phyloP scores from a whole-genome alignment of 2,888 invertebrate species.

The Epinotia ramella region DNA sequence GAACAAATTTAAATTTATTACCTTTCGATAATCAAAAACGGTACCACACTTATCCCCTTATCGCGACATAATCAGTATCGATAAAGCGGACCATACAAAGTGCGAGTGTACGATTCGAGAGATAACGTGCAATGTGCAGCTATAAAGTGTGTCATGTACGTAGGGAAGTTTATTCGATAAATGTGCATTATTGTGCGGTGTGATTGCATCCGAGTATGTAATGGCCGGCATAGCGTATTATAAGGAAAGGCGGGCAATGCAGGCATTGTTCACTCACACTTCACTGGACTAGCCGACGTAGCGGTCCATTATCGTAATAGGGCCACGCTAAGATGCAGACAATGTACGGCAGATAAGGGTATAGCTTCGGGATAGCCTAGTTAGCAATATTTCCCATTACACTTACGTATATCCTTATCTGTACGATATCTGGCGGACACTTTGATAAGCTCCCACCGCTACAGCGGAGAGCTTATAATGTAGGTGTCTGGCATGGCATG shows the following conservation, averaged over 20 bases:
- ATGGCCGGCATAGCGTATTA: constrained; percentile 29
- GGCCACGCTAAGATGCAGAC: constrained; percentile 68
- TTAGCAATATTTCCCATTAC: constrained; percentile 56
- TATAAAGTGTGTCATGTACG: constrained; percentile 45
- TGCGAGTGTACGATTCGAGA: constrained; percentile 57
- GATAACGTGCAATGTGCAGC: constrained; percentile 53
- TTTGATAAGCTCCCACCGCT: constrained; percentile 12
- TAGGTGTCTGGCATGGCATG: no score
- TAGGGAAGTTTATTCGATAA: constrained; percentile 35
- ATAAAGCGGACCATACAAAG: constrained; percentile 63
- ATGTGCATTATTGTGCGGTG: constrained; percentile 40
- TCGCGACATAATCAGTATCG: constrained; percentile 61
- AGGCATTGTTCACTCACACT: constrained; percentile 46
- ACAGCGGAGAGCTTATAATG: background rate
- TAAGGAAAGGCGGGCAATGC: constrained; percentile 26
- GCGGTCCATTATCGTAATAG: constrained; percentile 64
- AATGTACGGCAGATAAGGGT: constrained; percentile 67
- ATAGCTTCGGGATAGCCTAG: constrained; percentile 61
- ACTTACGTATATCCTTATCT: constrained; percentile 36
- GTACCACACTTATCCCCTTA: constrained; percentile 58
- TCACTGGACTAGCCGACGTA: constrained; percentile 17
- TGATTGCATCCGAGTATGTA: constrained; percentile 32
- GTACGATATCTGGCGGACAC: constrained; percentile 18
- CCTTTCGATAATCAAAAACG: constrained; percentile 58
- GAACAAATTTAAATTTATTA: constrained; percentile 43